Evolutionary conservation across 2,113 vertebrate genomes (phyloP).

Genomic region (Cyanoderma ruficeps): DNA sequence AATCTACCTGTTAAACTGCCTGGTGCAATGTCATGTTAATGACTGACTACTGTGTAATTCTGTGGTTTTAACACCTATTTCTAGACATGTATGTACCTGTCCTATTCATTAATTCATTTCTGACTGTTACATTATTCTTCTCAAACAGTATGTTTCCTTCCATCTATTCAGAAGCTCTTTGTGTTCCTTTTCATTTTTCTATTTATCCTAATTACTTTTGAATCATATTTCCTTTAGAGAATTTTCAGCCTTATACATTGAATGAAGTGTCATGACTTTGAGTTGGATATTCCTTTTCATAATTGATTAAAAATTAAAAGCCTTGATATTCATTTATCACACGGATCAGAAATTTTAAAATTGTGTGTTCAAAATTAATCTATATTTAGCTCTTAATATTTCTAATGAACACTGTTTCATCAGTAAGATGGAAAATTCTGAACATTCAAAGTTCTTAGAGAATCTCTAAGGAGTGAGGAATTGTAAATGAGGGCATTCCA

Average conservation of each 20-base stretch:
- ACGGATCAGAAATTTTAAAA: neutral
- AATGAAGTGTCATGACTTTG: neutral
- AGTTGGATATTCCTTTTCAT: neutral
- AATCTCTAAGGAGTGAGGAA: neutral
- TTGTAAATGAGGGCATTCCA: neutral
- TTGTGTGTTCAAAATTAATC: neutral
- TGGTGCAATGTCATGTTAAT: constrained; percentile 56
- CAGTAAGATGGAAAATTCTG: neutral
- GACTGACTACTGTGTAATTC: constrained; percentile 45
- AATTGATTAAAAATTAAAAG: neutral
- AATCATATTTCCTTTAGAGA: neutral
- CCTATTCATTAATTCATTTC: constrained; percentile 49
- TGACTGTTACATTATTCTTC: constrained; percentile 17
- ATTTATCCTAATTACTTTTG: neutral
- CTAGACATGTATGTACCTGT: constrained; percentile 16
- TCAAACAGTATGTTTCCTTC: constrained; percentile 20
- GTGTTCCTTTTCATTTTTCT: neutral
- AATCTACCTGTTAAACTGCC: constrained; percentile 51
- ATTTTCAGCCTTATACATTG: neutral
- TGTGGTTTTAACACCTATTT: constrained; percentile 52
- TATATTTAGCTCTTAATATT: neutral
- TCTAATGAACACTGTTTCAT: neutral
- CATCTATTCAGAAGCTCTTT: neutral
- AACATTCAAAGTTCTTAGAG: neutral
- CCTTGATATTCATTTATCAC: neutral